Evolutionary conservation across 2,113 vertebrate species (phyloP).

Genomic region (Amblyornis subalaris): DNA sequence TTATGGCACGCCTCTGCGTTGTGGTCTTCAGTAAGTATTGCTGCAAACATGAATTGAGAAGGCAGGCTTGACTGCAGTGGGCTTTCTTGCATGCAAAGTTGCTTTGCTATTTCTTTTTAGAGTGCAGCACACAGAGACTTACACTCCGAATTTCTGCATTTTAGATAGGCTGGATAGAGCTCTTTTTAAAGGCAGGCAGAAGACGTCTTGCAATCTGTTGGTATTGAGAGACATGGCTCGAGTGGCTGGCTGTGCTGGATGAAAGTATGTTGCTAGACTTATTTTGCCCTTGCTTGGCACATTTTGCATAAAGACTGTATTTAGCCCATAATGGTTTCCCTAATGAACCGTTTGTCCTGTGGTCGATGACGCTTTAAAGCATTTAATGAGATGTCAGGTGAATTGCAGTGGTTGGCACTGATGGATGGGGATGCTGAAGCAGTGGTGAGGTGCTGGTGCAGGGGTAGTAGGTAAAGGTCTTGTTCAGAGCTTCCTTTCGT

Average conservation of each 20-base stretch:
- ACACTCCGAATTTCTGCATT: not conserved
- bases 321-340: slow-evolving; percentile 10
- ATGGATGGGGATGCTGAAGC: slow-evolving; percentile 42
- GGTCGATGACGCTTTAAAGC: slow-evolving; percentile 20
- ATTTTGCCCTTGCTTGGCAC: slow-evolving; percentile 9
- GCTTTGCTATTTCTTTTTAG: not conserved
- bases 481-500: slow-evolving; percentile 48
- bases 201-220: not conserved
- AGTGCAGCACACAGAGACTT: not conserved
- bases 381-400: slow-evolving; percentile 60
- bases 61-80: slow-evolving; percentile 1
- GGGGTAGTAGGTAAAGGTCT: slow-evolving; percentile 9
- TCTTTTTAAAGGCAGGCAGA: slow-evolving; percentile 26
- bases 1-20: slow-evolving; percentile 20
- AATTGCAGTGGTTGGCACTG: slow-evolving; percentile 50
- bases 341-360: slow-evolving; percentile 45
- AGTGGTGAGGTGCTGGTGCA: not conserved
- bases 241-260: not conserved
- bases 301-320: slow-evolving; percentile 26
- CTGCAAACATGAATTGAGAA: slow-evolving; percentile 63
- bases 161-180: not conserved
- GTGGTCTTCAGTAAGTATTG: slow-evolving; percentile 19
- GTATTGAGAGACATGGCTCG: not conserved
- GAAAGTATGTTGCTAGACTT: not conserved
- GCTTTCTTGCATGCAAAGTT: not conserved